Base-by-base conservation (phyloP, 2,888 invertebrate species). In the Pyrgus malvae region DNA sequence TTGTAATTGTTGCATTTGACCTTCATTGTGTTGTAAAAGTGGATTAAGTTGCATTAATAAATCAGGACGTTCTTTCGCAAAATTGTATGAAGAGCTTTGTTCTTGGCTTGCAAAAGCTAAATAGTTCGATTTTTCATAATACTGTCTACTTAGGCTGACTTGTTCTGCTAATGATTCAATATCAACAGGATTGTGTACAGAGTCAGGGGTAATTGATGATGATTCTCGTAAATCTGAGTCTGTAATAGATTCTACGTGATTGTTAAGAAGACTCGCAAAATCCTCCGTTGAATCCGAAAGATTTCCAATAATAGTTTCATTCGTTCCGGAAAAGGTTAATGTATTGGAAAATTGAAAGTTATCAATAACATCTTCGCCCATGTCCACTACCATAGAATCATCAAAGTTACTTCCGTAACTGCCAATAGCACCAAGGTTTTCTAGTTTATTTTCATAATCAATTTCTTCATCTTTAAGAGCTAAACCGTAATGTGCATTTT, bases 371-470 rank as follows among this genome's bases (percentile, higher is more conserved):
- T 93, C 92, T 29, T 94, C 94, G 25, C 94, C 94, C 90, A 96
- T 93, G 72, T 96, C 96, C 9, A 95, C 95, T 91, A 96, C 96
- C 92, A 97, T 95, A 4, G 95, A 93, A 66, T 95, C 95, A 64
- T 94, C 95, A 68, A 95, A 95, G 65, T 91, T 91, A 31, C 91
- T 91, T 31, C 92, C 91, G 64, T 93, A 86, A 57, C 92, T 86
- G 56, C 93, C 93, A 57, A 91, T 87, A 40, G 85, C 78, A 63
- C 91, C 91, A 77, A 92, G 92, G 69, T 94, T 95, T 71, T 95
- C 95, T 61, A 95, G 90, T 83, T 95, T 95, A 23, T 91, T 91
- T 68, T 94, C 94, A 77, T 95, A 96, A 57, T 95, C 95, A 68
- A 95, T 95, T 56, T 94, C 94, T 74, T 96, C 95, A 71, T 96